These are phyloP conservation scores for Neuroscelio doddi DNA, from an alignment of 2,888 invertebrate genomes.

Conservation along the genomic window DNA sequence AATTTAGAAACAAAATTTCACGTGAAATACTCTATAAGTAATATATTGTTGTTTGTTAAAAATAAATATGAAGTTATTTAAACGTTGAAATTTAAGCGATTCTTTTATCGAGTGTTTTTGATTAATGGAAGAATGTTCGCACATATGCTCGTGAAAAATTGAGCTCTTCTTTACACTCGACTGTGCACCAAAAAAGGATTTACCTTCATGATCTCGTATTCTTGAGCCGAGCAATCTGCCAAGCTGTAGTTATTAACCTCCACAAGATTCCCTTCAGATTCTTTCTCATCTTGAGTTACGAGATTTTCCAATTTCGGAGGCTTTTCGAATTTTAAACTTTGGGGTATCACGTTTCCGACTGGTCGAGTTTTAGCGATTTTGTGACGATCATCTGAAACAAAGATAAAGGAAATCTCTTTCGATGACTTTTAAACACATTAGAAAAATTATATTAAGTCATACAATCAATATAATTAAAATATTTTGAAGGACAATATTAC, in stretches of 20 bases:
- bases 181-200: constrained; percentile 5
- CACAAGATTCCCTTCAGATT: constrained; percentile 53
- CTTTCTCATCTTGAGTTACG: constrained; percentile 22
- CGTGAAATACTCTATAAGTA: no score
- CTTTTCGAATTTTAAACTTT: constrained; percentile 35
- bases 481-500: no score
- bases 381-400: constrained; percentile 51
- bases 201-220: constrained; percentile 81
- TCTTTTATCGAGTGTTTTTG: constrained; percentile 3
- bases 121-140: constrained; percentile 7
- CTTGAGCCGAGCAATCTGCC: constrained; percentile 77
- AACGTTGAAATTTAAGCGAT: not conserved
- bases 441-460: no score
- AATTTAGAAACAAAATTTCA: no score
- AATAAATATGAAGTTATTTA: no score
- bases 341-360: constrained; percentile 51
- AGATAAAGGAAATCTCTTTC: no score
- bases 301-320: constrained; percentile 31
- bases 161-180: constrained; percentile 3
- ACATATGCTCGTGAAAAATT: not conserved
- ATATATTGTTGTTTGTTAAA: no score
- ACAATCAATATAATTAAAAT: no score
- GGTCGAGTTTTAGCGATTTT: constrained; percentile 56
- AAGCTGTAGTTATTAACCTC: constrained; percentile 67
- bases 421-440: no score